phyloP scores from a whole-genome alignment of 53 echinoderm and acorn worm species.

The Echinometra lucunter region DNA sequence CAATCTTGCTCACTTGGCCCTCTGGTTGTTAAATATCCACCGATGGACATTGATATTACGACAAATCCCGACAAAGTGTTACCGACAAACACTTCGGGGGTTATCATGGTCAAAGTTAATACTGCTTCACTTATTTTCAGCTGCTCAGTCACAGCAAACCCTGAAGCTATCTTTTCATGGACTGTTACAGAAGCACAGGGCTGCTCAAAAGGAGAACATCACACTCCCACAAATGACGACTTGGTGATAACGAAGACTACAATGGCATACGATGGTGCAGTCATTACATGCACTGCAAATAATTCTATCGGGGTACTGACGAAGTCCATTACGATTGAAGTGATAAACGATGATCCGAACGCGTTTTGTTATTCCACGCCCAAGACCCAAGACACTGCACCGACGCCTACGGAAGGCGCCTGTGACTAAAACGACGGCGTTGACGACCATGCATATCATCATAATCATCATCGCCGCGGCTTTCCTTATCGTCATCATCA shows the following conservation, averaged over 20 bases:
- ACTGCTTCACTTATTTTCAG: not conserved
- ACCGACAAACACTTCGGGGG: not conserved
- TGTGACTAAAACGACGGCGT: not conserved
- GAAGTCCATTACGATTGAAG: not conserved
- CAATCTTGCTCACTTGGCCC: constrained; percentile 20
- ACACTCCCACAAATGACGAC: not conserved
- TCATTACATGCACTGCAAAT: constrained; percentile 45
- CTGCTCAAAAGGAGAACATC: not conserved
- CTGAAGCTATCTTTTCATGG: constrained; percentile 28
- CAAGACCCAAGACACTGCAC: not conserved
- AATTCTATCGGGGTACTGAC: constrained; percentile 17
- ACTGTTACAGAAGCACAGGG: constrained; percentile 49
- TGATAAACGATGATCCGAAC: constrained; percentile 5
- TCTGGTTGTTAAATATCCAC: constrained; percentile 16
- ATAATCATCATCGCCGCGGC: constrained; percentile 59
- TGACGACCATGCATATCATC: constrained; percentile 57
- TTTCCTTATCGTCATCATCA: constrained; percentile 57
- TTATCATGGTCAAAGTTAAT: not conserved
- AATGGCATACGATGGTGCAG: constrained; percentile 21
- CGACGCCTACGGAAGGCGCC: not conserved
- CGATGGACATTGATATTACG: constrained; percentile 35
- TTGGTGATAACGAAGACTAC: not conserved
- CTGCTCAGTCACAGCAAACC: not conserved
- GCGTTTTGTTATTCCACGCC: constrained; percentile 25
- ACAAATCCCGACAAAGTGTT: not conserved